These are phyloP conservation scores for Phrynocephalus guinanensis DNA, from an alignment of 2,797 vertebrate genomes.

Conservation along the genomic window DNA sequence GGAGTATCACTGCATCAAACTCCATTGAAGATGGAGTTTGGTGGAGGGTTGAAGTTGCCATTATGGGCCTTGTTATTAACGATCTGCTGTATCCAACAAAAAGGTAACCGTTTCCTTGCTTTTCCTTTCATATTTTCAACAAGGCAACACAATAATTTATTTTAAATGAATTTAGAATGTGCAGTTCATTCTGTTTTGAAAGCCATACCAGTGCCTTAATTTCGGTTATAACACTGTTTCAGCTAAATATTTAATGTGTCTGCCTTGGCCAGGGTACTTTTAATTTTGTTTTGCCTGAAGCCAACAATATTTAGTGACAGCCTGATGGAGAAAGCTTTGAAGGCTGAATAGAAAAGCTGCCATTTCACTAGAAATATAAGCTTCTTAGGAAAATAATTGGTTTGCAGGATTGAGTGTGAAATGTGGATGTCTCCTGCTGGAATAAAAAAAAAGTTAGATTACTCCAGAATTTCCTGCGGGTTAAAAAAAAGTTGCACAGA, in stretches of 20 bases:
- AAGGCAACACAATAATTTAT: background rate
- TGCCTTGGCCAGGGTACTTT: background rate
- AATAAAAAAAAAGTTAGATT: slow-evolving; percentile 31
- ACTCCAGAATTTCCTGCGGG: slow-evolving; percentile 6
- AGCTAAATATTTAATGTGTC: slow-evolving; percentile 12
- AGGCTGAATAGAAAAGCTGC: slow-evolving; percentile 18
- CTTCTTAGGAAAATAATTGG: slow-evolving; percentile 34
- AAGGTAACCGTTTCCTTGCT: slow-evolving; percentile 61
- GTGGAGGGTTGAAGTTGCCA: slow-evolving; percentile 45
- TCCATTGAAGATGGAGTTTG: slow-evolving; percentile 70
- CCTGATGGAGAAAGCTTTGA: slow-evolving; percentile 27
- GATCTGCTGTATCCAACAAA: slow-evolving; percentile 63
- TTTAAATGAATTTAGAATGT: slow-evolving; percentile 19
- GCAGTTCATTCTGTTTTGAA: background rate
- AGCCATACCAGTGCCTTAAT: background rate
- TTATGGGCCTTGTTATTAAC: slow-evolving; percentile 50
- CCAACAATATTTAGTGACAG: background rate
- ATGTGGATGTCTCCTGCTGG: background rate
- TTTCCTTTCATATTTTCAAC: background rate
- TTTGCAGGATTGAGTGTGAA: slow-evolving; percentile 24
- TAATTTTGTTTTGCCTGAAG: slow-evolving; percentile 40
- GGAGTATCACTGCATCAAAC: slow-evolving; percentile 53
- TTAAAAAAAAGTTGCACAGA: background rate
- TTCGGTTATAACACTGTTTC: slow-evolving; percentile 22
- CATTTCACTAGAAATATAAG: background rate